Conservation (phyloP, 2,113 vertebrate species). For the Apteryx owenii region DNA sequence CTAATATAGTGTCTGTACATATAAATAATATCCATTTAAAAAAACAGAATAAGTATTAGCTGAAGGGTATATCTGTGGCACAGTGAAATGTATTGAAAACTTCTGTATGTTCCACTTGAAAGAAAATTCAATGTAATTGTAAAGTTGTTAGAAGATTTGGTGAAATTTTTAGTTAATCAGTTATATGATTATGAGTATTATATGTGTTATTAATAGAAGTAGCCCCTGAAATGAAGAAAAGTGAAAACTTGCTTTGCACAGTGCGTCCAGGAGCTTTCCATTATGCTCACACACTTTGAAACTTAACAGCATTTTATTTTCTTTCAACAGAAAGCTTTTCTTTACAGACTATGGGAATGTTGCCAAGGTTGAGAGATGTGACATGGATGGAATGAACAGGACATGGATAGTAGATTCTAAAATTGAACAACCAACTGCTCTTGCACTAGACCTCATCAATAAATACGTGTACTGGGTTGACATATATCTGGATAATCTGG, state of each 20-base stretch:
- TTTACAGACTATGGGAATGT: slow-evolving; percentile 94
- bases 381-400: slow-evolving; percentile 96
- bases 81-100: background rate
- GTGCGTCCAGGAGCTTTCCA: slow-evolving; percentile 34
- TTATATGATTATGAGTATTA: slow-evolving; percentile 10
- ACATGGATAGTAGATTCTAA: slow-evolving; percentile 89
- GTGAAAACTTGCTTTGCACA: slow-evolving; percentile 39
- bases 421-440: slow-evolving; percentile 90
- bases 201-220: slow-evolving; percentile 36
- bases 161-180: slow-evolving; percentile 26
- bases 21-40: background rate
- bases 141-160: background rate
- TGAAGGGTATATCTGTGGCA: background rate
- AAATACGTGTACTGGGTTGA: slow-evolving; percentile 98
- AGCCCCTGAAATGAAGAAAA: slow-evolving; percentile 22
- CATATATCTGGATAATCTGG: slow-evolving; percentile 92
- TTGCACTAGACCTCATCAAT: slow-evolving; percentile 91
- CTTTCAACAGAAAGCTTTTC: slow-evolving; percentile 93
- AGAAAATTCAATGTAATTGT: background rate
- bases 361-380: slow-evolving; percentile 94
- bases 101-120: background rate
- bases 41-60: background rate
- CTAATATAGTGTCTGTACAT: background rate
- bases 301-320: slow-evolving; percentile 66
- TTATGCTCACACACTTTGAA: background rate